Evolutionary conservation across 37 sponge, comb jelly and placozoan species (phyloP).

Genomic region (Tethya wilhelma): DNA sequence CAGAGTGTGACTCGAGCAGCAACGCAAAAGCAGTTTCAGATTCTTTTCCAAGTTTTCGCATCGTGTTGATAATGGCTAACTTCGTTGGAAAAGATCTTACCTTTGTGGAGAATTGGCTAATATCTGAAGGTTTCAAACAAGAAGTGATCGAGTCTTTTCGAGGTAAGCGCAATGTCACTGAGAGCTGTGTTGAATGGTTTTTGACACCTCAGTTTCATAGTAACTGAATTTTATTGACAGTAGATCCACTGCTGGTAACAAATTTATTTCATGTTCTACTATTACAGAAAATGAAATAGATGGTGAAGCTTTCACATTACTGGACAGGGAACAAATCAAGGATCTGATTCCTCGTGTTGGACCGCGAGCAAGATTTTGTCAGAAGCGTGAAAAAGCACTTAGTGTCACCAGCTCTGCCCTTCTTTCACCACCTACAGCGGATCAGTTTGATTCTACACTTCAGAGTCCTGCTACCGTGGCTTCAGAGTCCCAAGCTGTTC

Average conservation of each 20-base stretch:
- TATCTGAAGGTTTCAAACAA: neutral
- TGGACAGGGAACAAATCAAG: neutral
- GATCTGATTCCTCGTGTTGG: neutral
- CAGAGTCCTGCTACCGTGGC: no score
- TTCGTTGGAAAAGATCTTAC: neutral
- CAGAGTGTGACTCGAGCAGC: no score
- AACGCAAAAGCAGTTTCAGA: no score
- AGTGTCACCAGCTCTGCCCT: no score
- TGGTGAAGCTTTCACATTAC: neutral
- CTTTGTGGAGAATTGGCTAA: neutral
- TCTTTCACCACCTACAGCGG: no score
- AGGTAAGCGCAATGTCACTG: neutral
- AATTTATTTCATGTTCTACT: no score
- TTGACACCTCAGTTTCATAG: no score
- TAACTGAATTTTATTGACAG: no score
- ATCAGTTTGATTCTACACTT: no score
- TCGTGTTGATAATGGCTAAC: no score
- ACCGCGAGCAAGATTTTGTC: neutral
- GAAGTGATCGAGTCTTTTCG: neutral
- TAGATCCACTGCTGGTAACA: neutral
- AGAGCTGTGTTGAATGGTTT: neutral
- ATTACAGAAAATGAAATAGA: neutral
- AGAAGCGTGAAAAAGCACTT: neutral
- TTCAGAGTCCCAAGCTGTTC: no score
- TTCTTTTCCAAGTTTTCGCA: no score